phyloP scores from a whole-genome alignment of 2,113 vertebrate species.

The Dicaeum eximium region DNA sequence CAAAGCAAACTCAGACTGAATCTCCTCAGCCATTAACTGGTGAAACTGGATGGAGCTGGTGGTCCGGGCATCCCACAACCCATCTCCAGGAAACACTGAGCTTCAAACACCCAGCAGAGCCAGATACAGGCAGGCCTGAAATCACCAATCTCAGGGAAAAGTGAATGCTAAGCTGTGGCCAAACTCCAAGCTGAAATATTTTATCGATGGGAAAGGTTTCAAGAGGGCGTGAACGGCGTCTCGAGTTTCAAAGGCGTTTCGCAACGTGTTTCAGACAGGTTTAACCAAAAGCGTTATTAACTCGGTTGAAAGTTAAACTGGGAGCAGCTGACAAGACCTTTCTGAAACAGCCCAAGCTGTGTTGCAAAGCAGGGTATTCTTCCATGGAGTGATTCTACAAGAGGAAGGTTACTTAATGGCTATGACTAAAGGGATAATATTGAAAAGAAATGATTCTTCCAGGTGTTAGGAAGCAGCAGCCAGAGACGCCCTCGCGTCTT shows the following conservation, averaged over 20 bases:
- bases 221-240: neutral
- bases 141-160: neutral
- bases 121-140: neutral
- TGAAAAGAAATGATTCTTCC: neutral
- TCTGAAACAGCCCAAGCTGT: neutral
- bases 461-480: neutral
- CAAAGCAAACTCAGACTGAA: neutral
- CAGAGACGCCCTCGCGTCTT: rapidly evolving
- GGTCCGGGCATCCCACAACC: neutral
- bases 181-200: neutral
- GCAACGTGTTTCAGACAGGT: neutral
- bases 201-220: neutral
- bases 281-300: conserved; percentile 7
- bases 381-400: neutral
- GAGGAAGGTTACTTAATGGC: neutral
- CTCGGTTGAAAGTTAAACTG: conserved; percentile 25
- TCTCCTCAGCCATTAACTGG: neutral
- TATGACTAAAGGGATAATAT: neutral
- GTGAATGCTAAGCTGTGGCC: neutral
- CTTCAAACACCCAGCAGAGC: neutral
- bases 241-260: conserved; percentile 23
- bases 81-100: neutral
- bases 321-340: neutral
- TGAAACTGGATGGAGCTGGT: neutral
- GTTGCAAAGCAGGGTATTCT: neutral